Conservation (phyloP, 2,113 vertebrate genomes). For the Lycocorax pyrrhopterus region DNA sequence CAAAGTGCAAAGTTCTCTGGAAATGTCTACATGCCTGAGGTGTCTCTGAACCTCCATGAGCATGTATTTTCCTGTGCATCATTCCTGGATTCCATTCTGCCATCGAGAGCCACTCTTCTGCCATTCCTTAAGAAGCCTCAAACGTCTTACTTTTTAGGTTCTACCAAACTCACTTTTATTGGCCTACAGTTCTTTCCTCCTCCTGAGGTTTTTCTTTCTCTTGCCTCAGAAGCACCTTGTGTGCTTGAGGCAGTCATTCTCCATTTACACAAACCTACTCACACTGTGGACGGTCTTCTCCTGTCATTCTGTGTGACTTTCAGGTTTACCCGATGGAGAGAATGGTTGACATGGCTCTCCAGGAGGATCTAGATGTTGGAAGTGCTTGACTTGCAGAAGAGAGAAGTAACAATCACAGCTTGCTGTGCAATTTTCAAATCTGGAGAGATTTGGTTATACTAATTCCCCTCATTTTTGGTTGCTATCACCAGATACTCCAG, state of each 20-base stretch:
- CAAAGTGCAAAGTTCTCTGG: background rate
- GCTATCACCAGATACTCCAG: background rate
- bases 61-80: background rate
- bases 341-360: rapidly evolving
- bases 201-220: background rate
- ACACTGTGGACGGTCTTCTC: background rate
- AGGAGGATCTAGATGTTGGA: background rate
- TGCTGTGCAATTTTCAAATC: background rate
- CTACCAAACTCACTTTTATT: background rate
- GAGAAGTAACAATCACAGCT: background rate
- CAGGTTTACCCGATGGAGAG: background rate
- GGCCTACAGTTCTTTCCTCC: background rate
- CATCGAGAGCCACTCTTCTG: background rate
- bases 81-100: background rate
- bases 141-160: background rate
- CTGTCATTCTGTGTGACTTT: background rate
- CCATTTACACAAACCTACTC: background rate
- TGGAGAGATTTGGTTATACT: background rate
- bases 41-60: background rate
- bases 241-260: background rate
- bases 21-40: background rate
- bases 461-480: background rate
- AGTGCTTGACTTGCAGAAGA: background rate
- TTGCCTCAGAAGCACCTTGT: background rate
- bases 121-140: background rate